phyloP scores from a whole-genome alignment of 2,888 invertebrate genomes.

The Idaea aversata region DNA sequence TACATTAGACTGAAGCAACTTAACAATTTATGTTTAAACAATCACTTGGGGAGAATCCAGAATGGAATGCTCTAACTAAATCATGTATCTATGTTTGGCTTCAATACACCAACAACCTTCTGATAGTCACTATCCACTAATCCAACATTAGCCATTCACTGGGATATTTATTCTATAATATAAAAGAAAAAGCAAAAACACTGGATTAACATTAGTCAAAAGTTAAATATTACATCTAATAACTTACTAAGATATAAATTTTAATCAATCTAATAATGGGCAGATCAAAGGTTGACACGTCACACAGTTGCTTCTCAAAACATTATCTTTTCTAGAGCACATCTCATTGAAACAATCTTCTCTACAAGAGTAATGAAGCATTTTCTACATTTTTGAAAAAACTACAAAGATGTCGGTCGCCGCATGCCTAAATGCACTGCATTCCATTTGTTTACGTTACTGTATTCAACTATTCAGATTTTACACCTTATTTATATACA shows the following conservation, averaged over 20 bases:
- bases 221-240: conserved; percentile 36
- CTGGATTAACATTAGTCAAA: conserved; percentile 44
- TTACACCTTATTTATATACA: not conserved
- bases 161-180: conserved; percentile 42
- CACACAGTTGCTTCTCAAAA: not conserved
- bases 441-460: conserved; percentile 19
- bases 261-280: conserved; percentile 29
- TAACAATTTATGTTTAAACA: conserved; percentile 47
- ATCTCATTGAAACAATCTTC: not conserved
- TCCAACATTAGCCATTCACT: conserved; percentile 55
- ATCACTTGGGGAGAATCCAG: conserved; percentile 49
- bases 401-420: conserved; percentile 37
- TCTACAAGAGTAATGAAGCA: not conserved
- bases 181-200: conserved; percentile 41
- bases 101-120: conserved; percentile 23
- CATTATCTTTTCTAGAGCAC: not conserved
- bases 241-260: conserved; percentile 32
- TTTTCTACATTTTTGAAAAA: conserved; percentile 15
- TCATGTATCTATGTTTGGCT: conserved; percentile 38
- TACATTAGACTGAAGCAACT: conserved; percentile 48
- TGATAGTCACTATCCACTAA: conserved; percentile 53
- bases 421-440: conserved; percentile 45
- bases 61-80: conserved; percentile 67
- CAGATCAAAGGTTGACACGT: conserved; percentile 9
- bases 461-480: not conserved